Evolutionary conservation across 2,797 vertebrate species (phyloP), one percentile per base, ranked within the genome.

Genomic region (Epinephelus malabaricus): DNA sequence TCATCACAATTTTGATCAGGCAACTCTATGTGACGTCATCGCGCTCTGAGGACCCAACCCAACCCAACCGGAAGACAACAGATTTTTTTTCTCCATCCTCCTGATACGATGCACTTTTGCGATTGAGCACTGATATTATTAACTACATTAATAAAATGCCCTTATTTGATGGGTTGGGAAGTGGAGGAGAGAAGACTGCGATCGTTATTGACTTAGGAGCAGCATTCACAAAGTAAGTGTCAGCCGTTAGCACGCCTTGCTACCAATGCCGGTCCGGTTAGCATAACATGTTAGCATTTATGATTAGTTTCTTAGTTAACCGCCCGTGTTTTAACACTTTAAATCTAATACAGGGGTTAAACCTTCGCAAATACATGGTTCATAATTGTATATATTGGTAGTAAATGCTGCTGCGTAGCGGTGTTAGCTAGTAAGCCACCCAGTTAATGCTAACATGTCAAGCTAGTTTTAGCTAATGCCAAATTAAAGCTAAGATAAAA

Each of bases 211-310:
- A 99, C 68, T 86, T 99, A 73, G 98, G 98, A 85, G 97, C 97
- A 75, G 97, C 98, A 0, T 99, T 96, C 86, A 99, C 98, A 89
- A 99, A 99, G 98, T 99, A 90, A 98, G 98, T 96, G 19, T 54
- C 6, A 55, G 25, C 5, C 17, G 23, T 40, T 91, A 78, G 84
- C 85, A 49, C 50, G 13, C 15, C 43, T 23, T 50, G 47, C 46
- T 69, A 65, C 23, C 47, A 25, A 0, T 74, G 54, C 34, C 2
- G 7, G 40, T 4, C n/a, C 1, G 3, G 19, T 71, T 87, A 89
- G 83, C 81, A 73, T 5, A 0, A 3, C 0, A 58, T 71, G 79
- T 64, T 82, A 86, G 19, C 25, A 7, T 59, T 4, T 19, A 0
- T 38, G 0, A 51, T 4, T 77, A 2, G 55, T 45, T 62, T 17